These are phyloP conservation scores for Suillia variegata DNA, from an alignment of 2,888 invertebrate species.

Conservation along the genomic window DNA sequence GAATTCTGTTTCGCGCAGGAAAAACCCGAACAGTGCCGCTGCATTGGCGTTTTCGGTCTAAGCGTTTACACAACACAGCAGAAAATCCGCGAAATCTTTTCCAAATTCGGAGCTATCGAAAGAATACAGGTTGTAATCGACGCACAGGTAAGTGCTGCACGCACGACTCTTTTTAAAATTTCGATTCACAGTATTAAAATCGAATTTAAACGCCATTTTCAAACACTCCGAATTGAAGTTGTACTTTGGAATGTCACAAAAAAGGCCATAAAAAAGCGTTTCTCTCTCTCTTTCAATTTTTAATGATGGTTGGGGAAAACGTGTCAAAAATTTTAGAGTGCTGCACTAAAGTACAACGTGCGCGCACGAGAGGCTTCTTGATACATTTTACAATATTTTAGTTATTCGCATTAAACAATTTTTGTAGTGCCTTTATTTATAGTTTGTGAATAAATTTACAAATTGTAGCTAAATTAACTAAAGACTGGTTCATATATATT, in stretches of 20 bases:
- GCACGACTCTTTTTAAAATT: too few relatives aligned
- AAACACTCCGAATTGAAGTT: neutral
- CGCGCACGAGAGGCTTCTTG: slow-evolving; percentile 55
- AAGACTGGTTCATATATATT: too few relatives aligned
- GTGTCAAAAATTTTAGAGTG: slow-evolving; percentile 31
- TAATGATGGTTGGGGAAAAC: slow-evolving; percentile 21
- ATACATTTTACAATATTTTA: slow-evolving; percentile 30
- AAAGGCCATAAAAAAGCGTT: slow-evolving; percentile 26
- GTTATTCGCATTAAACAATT: neutral
- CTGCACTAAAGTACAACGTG: slow-evolving; percentile 29
- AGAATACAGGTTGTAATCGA: slow-evolving; percentile 94
- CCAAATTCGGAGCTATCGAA: slow-evolving; percentile 90
- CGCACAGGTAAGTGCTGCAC: slow-evolving; percentile 75
- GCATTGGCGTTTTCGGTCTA: slow-evolving; percentile 93
- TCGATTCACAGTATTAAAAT: too few relatives aligned
- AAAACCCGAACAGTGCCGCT: slow-evolving; percentile 65
- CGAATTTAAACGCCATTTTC: neutral
- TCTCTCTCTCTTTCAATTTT: neutral
- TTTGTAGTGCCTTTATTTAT: too few relatives aligned
- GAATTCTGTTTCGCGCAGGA: neutral
- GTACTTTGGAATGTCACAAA: slow-evolving; percentile 7
- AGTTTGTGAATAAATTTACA: too few relatives aligned
- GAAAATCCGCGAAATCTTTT: slow-evolving; percentile 89
- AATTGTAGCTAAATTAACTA: too few relatives aligned
- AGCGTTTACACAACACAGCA: slow-evolving; percentile 92